phyloP scores from a whole-genome alignment of 2,113 vertebrate genomes.

The Candoia aspera region DNA sequence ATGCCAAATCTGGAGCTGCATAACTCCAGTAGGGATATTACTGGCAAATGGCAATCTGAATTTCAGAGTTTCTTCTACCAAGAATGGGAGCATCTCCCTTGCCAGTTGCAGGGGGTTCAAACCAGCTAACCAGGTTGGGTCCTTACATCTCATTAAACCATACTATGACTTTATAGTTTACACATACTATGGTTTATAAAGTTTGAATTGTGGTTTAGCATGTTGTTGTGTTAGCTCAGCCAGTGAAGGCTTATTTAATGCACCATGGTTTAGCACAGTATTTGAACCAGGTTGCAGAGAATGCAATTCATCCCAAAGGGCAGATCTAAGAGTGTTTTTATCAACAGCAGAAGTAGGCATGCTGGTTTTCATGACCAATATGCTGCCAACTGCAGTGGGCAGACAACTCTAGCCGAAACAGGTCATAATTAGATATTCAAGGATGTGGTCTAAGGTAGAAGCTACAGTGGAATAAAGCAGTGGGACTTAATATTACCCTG shows the following conservation, averaged over 20 bases:
- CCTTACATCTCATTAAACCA: not conserved
- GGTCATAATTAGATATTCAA: not conserved
- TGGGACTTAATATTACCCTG: not conserved
- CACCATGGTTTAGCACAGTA: not conserved
- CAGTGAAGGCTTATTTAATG: not conserved
- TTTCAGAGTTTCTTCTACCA: not conserved
- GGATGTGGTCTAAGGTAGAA: not conserved
- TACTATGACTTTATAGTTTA: not conserved
- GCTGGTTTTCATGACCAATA: not conserved
- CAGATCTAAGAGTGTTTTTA: not conserved
- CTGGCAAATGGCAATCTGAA: not conserved
- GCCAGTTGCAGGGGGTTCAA: not conserved
- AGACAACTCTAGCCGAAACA: not conserved
- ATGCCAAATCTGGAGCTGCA: not conserved
- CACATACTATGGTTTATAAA: not conserved
- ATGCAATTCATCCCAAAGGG: not conserved
- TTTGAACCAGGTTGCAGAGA: not conserved
- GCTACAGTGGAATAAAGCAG: not conserved
- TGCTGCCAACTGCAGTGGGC: not conserved
- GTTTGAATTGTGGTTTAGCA: not conserved
- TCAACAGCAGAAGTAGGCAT: not conserved
- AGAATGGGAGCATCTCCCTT: too few species aligned
- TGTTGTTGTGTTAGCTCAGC: not conserved
- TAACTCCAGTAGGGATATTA: not conserved
- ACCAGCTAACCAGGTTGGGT: not conserved